Conservation (phyloP, 2,113 vertebrate genomes). For the Stegostoma tigrinum region DNA sequence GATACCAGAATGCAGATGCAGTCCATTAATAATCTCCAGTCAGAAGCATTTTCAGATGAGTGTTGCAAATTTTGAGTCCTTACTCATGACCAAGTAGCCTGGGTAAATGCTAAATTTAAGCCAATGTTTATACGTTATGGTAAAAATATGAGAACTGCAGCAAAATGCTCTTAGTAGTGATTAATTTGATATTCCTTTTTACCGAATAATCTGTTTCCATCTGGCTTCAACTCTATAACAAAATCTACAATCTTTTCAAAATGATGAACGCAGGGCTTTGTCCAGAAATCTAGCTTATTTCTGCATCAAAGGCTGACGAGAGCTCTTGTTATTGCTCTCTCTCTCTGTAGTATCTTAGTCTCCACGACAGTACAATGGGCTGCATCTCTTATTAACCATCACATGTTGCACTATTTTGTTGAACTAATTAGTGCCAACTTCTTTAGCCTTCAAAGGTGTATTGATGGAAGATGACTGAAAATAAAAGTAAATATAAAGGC, state of each 20-base stretch:
- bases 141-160: not conserved
- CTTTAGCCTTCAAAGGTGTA: conserved; percentile 24
- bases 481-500: conserved; percentile 15
- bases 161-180: not conserved
- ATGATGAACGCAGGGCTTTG: not conserved
- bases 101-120: not conserved
- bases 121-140: not conserved
- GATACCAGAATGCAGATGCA: not conserved
- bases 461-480: not conserved
- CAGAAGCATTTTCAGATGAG: not conserved
- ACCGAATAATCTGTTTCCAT: not conserved
- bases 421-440: conserved; percentile 30
- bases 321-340: not conserved
- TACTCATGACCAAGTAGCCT: not conserved
- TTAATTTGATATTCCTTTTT: conserved; percentile 1
- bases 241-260: conserved; percentile 32
- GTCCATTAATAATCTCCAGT: not conserved
- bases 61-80: not conserved
- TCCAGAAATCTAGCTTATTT: not conserved
- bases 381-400: conserved; percentile 7
- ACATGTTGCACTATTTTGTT: conserved; percentile 25
- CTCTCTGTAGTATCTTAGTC: not conserved
- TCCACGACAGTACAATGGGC: not conserved
- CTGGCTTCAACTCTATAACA: not conserved
- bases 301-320: conserved; percentile 30